A percentile compares a stretch with the other conserved stretches of the same genome.
Evolutionary conservation across 1,140 invertebrate species (phyloP).

Genomic region (Bombus balteatus): DNA sequence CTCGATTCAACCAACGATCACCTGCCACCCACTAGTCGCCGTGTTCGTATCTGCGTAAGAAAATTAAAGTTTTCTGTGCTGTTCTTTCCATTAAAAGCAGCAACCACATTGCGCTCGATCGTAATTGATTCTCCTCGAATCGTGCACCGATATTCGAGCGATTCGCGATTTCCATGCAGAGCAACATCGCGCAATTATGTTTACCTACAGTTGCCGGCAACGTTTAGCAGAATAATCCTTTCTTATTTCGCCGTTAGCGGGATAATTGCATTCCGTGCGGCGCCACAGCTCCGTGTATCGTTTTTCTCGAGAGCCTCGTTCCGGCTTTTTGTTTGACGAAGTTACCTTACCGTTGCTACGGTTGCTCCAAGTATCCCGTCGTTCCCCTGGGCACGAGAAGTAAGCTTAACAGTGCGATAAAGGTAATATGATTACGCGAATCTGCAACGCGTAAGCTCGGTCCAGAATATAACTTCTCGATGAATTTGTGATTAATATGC

Average conservation of each 20-base stretch:
- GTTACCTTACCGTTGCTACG: constrained; percentile 44
- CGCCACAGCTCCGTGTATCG: constrained; percentile 11
- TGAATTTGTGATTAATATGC: constrained; percentile 38
- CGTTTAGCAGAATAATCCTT: constrained; percentile 11
- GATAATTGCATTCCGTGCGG: constrained; percentile 45
- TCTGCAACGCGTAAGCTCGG: constrained; percentile 3
- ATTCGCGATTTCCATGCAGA: no score
- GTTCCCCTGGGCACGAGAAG: background rate
- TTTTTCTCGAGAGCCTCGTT: constrained; percentile 46
- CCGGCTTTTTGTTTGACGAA: constrained; percentile 37
- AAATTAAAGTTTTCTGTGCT: background rate
- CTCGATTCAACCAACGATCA: background rate
- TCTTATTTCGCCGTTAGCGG: constrained; percentile 24
- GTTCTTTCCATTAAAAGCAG: no score
- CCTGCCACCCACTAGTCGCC: background rate
- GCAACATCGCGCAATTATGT: background rate
- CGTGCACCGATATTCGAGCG: background rate
- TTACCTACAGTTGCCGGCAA: background rate
- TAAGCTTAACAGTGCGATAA: constrained; percentile 44
- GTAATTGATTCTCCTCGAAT: background rate
- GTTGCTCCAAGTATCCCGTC: constrained; percentile 2
- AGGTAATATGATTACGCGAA: constrained; percentile 44
- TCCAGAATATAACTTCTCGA: constrained; percentile 15
- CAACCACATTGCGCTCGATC: background rate
- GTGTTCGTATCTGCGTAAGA: background rate